phyloP scores from a whole-genome alignment of 2,888 invertebrate genomes.

The Meandrusa payeni region DNA sequence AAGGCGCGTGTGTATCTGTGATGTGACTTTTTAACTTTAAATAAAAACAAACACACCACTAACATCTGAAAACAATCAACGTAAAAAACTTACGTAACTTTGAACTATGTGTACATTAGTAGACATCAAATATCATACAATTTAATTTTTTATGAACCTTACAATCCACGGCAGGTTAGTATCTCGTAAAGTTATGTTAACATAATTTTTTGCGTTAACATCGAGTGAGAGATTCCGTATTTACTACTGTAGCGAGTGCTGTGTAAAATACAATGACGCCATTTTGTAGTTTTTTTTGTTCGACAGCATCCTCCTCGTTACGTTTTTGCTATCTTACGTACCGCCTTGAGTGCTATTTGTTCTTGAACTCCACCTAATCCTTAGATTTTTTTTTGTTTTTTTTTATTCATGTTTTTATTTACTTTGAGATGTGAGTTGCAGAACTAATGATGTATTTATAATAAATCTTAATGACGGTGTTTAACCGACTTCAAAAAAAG shows the following conservation, averaged over 20 bases:
- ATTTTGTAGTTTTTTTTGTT: slow-evolving; percentile 20
- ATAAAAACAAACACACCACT: too few species aligned
- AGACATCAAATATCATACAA: too few species aligned
- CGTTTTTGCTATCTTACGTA: slow-evolving; percentile 17
- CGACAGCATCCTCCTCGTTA: slow-evolving; percentile 8
- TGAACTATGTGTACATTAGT: too few species aligned
- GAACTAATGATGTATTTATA: too few species aligned
- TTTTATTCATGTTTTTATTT: background rate
- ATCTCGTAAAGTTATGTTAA: background rate
- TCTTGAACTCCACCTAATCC: slow-evolving; percentile 10
- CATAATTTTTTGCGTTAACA: background rate
- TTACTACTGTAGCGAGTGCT: slow-evolving; percentile 13
- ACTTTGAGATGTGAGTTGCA: too few species aligned
- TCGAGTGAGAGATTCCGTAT: slow-evolving; percentile 3
- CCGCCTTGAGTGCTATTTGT: slow-evolving; percentile 1
- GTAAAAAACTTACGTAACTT: too few species aligned
- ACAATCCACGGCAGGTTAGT: background rate
- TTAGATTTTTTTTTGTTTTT: background rate
- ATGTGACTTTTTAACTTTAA: too few species aligned
- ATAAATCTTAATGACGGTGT: too few species aligned
- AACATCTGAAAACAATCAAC: too few species aligned
- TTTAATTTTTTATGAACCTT: too few species aligned
- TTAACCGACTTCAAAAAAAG: too few species aligned
- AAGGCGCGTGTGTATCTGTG: too few species aligned
- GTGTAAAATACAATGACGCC: slow-evolving; percentile 19